Evolutionary conservation across 2,888 invertebrate species (phyloP).

Genomic region (Tipula lateralis): DNA sequence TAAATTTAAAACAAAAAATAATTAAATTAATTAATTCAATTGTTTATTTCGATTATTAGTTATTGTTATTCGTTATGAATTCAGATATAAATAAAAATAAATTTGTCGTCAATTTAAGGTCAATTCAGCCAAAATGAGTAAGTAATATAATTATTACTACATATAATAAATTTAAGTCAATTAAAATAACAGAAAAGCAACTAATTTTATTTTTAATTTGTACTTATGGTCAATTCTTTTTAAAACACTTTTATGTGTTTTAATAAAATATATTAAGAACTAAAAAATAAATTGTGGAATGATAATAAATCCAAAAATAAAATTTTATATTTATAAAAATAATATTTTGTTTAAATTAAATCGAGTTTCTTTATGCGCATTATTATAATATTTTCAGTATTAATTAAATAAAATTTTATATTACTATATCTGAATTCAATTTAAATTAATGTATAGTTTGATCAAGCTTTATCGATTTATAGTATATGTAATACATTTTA

Average conservation of each 20-base stretch:
- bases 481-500: too few species aligned
- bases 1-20: background rate
- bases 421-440: background rate
- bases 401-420: background rate
- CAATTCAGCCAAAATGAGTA: conserved; percentile 14
- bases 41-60: background rate
- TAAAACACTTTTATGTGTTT: background rate
- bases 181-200: background rate
- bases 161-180: conserved; percentile 24
- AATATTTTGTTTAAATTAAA: background rate
- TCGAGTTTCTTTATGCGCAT: background rate
- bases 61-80: background rate
- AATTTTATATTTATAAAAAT: background rate
- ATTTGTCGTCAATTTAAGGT: background rate
- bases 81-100: background rate
- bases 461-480: background rate
- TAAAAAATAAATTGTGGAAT: background rate
- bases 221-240: background rate
- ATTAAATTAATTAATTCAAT: background rate
- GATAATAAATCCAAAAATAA: conserved; percentile 2
- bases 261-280: background rate
- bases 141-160: background rate
- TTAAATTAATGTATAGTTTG: background rate
- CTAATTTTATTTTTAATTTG: background rate
- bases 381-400: background rate